These are phyloP conservation scores for Brachionus rotundiformis DNA, from an alignment of 1,140 invertebrate species.

Conservation along the genomic window DNA sequence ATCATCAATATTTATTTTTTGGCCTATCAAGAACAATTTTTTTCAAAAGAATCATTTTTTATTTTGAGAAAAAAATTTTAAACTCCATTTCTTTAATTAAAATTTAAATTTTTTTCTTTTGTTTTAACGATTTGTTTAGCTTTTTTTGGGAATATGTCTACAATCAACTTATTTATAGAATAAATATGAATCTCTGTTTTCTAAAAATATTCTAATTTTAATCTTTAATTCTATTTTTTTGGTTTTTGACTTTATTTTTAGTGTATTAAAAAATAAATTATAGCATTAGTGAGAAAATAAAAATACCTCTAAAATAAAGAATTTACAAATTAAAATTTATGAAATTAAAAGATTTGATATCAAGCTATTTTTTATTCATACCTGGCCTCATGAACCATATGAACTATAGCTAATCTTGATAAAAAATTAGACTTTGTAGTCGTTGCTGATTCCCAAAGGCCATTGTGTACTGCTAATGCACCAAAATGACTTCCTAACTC, in stretches of 20 bases:
- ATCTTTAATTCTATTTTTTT: too few relatives aligned
- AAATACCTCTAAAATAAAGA: too few relatives aligned
- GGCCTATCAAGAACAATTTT: not conserved
- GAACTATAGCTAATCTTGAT: constrained; percentile 55
- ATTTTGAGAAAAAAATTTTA: not conserved
- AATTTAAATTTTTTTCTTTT: not conserved
- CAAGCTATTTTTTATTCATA: constrained; percentile 18
- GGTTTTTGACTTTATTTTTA: too few relatives aligned
- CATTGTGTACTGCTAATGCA: constrained; percentile 55
- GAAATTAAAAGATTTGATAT: too few relatives aligned
- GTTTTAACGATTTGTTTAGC: not conserved
- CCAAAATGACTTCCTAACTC: constrained; percentile 55
- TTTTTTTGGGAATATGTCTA: not conserved
- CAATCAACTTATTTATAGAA: too few relatives aligned
- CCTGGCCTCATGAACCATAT: constrained; percentile 56
- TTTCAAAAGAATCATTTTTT: not conserved
- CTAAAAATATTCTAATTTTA: too few relatives aligned
- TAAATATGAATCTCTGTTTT: too few relatives aligned
- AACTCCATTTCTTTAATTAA: not conserved
- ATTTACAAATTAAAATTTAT: too few relatives aligned
- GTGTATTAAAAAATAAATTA: too few relatives aligned
- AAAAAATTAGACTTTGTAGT: constrained; percentile 53
- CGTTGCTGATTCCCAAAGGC: constrained; percentile 54
- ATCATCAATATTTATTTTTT: not conserved
- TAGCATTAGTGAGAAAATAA: too few relatives aligned